A percentile compares a stretch with the other conserved stretches of the same genome.
Conservation (phyloP, 2,797 vertebrate genomes). For the Channallabes apus region DNA sequence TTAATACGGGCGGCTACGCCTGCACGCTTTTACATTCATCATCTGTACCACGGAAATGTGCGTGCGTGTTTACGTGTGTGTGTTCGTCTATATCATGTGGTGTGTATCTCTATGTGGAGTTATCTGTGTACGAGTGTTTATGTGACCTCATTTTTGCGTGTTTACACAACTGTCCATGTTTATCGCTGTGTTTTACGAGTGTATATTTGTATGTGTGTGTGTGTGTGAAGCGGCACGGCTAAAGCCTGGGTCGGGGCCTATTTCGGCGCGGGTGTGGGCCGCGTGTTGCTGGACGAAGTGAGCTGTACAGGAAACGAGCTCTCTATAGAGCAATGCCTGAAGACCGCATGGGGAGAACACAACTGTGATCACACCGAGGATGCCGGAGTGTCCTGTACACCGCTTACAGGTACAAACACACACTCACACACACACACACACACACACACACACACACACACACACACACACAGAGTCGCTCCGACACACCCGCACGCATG, state of each 20-base stretch:
- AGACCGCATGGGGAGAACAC: constrained; percentile 88
- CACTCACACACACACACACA: constrained; percentile 21
- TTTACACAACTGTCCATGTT: constrained; percentile 1
- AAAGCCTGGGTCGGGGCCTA: constrained; percentile 85
- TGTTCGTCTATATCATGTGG: not conserved
- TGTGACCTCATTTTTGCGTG: constrained; percentile 6
- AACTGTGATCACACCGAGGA: constrained; percentile 94
- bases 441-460: too few relatives aligned
- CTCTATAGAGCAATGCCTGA: constrained; percentile 89
- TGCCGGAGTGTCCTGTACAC: constrained; percentile 90
- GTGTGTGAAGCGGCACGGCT: constrained; percentile 79
- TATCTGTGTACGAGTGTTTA: not conserved
- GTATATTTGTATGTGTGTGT: constrained; percentile 43
- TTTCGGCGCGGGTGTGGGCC: constrained; percentile 88
- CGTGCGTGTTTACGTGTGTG: constrained; percentile 10
- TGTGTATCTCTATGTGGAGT: not conserved
- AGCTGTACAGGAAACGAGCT: constrained; percentile 94
- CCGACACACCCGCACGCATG: constrained; percentile 19
- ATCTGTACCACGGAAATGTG: not conserved
- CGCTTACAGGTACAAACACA: constrained; percentile 79
- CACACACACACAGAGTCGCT: constrained; percentile 18
- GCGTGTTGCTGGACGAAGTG: constrained; percentile 88
- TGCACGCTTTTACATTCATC: constrained; percentile 3
- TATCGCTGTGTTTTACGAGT: constrained; percentile 15
- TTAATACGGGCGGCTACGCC: not conserved